Evolutionary conservation across 2,888 invertebrate species (phyloP), one percentile per base, ranked within the genome.

Genomic region (Venusia cambrica): DNA sequence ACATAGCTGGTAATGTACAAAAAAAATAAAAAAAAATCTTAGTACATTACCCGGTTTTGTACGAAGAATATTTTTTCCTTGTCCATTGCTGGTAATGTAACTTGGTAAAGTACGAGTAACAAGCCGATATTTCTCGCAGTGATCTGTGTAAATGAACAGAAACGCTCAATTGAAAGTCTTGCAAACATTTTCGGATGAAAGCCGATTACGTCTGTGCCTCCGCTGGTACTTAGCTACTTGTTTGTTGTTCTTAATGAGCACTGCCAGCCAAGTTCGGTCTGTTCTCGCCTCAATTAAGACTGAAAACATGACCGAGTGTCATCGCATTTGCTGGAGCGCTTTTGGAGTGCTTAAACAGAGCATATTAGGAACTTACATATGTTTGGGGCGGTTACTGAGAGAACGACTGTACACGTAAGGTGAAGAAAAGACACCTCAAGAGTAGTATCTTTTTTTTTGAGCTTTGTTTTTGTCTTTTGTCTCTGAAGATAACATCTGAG

Each of bases 211-310:
- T 64, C 58, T 61, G 58, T 52, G 51, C 43, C 45, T 41, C 33
- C 45, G 35, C 61, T 54, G 54, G 77, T 81, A 78, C 83, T 81
- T 81, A 81, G 71, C 58, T 66, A 66, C 71, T 81, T 83, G 83
- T 84, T 84, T 80, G 83, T 77, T 80, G 79, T 78, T 79, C 75
- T 77, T 85, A 84, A 85, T 81, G 85, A 87, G 83, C 77, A 73
- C 54, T 63, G 77, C 67, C 73, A 80, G 76, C 75, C 76, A 77
- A 83, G 70, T 83, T 77, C 57, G 72, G 72, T 61, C 70, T 75
- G 78, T 76, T 77, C 69, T 69, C 71, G 75, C 73, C 75, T 81
- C 81, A 84, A 84, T 85, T 84, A 85, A 79, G 73, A 70, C 81
- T 70, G 70, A 74, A 73, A 78, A 79, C 83, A 81, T 76, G 75